phyloP scores from a whole-genome alignment of 2,113 vertebrate species.

The Neodontobutis hainanensis region DNA sequence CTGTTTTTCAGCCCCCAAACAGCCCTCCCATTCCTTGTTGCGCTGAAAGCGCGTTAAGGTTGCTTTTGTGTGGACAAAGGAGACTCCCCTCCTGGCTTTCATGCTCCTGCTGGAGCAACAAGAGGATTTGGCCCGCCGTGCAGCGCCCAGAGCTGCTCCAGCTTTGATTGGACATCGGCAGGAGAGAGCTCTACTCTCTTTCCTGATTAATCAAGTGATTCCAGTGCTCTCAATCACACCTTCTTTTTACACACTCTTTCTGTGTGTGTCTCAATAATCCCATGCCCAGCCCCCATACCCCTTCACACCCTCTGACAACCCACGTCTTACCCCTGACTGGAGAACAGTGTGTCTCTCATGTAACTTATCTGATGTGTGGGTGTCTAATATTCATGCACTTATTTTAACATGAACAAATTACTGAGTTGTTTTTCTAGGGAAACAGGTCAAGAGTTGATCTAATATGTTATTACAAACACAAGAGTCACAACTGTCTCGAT shows the following conservation, averaged over 20 bases:
- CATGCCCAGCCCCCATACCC: not conserved
- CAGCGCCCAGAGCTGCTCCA: conserved; percentile 66
- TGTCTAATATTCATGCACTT: conserved; percentile 34
- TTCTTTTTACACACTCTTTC: conserved; percentile 58
- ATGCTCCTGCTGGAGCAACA: conserved; percentile 84
- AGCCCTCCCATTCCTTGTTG: conserved; percentile 85
- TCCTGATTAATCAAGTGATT: conserved; percentile 83
- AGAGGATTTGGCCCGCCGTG: conserved; percentile 79
- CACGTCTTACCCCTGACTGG: conserved; percentile 17
- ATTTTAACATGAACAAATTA: conserved; percentile 43
- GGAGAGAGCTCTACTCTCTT: conserved; percentile 75
- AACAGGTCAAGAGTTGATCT: conserved; percentile 32
- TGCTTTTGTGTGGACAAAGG: conserved; percentile 92
- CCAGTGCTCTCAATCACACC: conserved; percentile 73
- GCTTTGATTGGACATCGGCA: conserved; percentile 79
- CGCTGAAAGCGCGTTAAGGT: conserved; percentile 94
- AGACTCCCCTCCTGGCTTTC: conserved; percentile 83
- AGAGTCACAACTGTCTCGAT: conserved; percentile 20
- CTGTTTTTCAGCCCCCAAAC: conserved; percentile 81
- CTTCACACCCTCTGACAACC: conserved; percentile 12
- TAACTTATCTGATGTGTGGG: conserved; percentile 51
- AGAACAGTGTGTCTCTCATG: conserved; percentile 30
- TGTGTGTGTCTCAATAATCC: conserved; percentile 67
- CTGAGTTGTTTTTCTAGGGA: conserved; percentile 21
- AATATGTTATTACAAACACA: conserved; percentile 10